These are phyloP conservation scores for Nothocercus nigrocapillus DNA, from an alignment of 2,113 vertebrate genomes.

Conservation along the genomic window DNA sequence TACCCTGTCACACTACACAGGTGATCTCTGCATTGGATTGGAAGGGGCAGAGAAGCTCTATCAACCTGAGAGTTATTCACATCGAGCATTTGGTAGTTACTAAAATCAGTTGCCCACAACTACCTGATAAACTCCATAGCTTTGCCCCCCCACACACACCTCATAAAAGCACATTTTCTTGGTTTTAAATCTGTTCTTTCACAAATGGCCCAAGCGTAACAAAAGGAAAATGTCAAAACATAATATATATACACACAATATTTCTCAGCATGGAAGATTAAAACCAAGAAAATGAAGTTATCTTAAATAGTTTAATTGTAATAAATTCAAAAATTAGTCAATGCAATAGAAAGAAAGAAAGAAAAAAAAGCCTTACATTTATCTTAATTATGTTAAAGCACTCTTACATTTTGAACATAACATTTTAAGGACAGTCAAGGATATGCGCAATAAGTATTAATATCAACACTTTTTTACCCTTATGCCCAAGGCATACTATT, in stretches of 20 bases:
- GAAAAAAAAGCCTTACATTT: background rate
- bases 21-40: background rate
- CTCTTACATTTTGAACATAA: background rate
- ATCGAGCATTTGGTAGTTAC: background rate
- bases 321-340: background rate
- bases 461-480: constrained; percentile 21
- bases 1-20: background rate
- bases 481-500: constrained; percentile 26
- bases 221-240: background rate
- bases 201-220: background rate
- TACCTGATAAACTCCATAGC: background rate
- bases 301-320: background rate
- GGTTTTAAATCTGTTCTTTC: background rate
- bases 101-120: background rate
- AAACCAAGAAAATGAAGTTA: background rate
- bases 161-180: background rate
- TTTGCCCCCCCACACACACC: background rate
- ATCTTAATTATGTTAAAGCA: background rate
- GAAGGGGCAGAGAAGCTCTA: background rate
- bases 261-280: background rate
- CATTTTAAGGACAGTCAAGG: constrained; percentile 49
- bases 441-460: background rate
- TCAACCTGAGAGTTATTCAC: background rate
- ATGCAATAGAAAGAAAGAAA: background rate
- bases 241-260: background rate